These are phyloP conservation scores for Orthonevra nobilis DNA, from an alignment of 2,888 invertebrate genomes.

Conservation along the genomic window DNA sequence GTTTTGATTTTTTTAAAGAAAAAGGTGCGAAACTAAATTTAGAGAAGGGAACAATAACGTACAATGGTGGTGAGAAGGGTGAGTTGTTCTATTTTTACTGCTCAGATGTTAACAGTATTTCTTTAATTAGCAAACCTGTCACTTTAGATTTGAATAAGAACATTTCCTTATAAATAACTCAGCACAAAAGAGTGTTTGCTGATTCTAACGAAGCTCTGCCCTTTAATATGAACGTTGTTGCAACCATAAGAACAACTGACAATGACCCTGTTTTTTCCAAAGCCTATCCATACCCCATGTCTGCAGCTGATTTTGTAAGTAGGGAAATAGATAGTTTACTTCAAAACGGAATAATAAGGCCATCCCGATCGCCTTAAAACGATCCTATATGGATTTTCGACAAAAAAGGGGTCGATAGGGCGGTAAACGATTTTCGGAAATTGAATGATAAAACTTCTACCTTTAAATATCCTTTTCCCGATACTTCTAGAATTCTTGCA, in stretches of 20 bases:
- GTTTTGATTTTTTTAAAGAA: neutral
- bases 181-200: too few species aligned
- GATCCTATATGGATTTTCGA: neutral
- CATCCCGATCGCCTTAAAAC: too few species aligned
- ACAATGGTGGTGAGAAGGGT: too few species aligned
- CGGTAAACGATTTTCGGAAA: neutral
- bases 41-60: neutral
- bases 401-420: neutral
- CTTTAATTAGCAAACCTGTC: too few species aligned
- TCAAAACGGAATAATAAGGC: too few species aligned
- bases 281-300: conserved; percentile 7
- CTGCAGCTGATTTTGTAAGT: conserved; percentile 1
- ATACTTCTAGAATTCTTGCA: neutral
- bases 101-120: too few species aligned
- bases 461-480: neutral
- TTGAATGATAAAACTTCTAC: neutral
- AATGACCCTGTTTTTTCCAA: conserved; percentile 8
- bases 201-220: neutral
- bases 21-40: neutral
- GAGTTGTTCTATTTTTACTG: too few species aligned
- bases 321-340: neutral
- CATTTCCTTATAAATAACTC: too few species aligned
- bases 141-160: too few species aligned
- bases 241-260: neutral
- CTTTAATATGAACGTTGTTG: neutral